A percentile compares a stretch with the other conserved stretches of the same genome.
Conservation (phyloP, 2,888 invertebrate species). For the Epinotia brunnichana region DNA sequence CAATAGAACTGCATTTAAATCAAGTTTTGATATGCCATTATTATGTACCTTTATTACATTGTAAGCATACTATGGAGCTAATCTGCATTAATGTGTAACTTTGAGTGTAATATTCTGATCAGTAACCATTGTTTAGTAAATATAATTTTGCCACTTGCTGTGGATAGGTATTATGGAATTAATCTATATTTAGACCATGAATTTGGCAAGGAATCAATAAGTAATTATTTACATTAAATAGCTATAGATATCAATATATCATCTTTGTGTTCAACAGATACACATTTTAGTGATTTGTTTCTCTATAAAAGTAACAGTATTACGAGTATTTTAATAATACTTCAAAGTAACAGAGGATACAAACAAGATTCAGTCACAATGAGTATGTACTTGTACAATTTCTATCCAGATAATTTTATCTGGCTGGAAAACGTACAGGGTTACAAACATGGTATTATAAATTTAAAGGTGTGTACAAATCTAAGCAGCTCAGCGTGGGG, state of each 20-base stretch:
- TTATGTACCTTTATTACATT: conserved; percentile 58
- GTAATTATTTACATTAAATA: too few species aligned
- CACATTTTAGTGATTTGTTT: not conserved
- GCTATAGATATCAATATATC: too few species aligned
- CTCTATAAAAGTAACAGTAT: not conserved
- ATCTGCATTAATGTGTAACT: conserved; percentile 26
- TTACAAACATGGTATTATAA: not conserved
- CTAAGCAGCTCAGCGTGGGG: too few species aligned
- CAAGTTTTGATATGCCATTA: conserved; percentile 67
- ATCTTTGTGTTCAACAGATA: not conserved
- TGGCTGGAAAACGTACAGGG: too few species aligned
- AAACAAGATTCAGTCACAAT: too few species aligned
- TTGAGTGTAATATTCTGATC: conserved; percentile 18
- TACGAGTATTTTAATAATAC: not conserved
- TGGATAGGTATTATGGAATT: not conserved
- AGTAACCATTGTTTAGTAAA: conserved; percentile 3
- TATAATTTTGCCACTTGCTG: not conserved
- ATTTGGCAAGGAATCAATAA: not conserved
- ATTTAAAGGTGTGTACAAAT: not conserved
- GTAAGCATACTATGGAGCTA: conserved; percentile 39
- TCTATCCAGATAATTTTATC: too few species aligned
- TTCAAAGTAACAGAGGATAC: too few species aligned
- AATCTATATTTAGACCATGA: not conserved
- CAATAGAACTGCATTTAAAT: conserved; percentile 68
- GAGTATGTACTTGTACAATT: too few species aligned